phyloP scores from a whole-genome alignment of 2,113 vertebrate species.

The Podarcis cretensis region DNA sequence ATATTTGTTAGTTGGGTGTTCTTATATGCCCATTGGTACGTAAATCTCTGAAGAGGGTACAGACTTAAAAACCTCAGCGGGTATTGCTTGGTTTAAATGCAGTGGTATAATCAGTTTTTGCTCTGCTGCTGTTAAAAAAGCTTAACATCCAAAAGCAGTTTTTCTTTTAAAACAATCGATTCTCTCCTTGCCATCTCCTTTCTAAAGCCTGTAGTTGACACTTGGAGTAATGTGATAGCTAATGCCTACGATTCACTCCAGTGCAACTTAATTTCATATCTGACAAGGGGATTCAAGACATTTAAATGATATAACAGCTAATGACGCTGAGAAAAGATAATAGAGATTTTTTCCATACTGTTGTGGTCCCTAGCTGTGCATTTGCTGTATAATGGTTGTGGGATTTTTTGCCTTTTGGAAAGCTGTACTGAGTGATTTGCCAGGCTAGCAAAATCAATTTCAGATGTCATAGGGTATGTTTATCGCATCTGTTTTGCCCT shows the following conservation, averaged over 20 bases:
- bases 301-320: slow-evolving; percentile 2
- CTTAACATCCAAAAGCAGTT: background rate
- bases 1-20: too few species aligned
- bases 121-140: background rate
- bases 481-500: background rate
- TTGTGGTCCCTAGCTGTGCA: background rate
- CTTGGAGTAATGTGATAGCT: slow-evolving; percentile 15
- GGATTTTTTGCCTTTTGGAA: background rate
- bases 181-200: background rate
- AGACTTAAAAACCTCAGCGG: background rate
- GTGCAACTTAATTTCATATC: slow-evolving; percentile 26
- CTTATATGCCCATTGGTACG: background rate
- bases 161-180: background rate
- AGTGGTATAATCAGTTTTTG: slow-evolving; percentile 35
- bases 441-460: slow-evolving; percentile 14
- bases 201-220: slow-evolving; percentile 1
- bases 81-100: slow-evolving; percentile 1
- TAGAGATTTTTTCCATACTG: background rate
- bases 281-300: background rate
- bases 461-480: background rate
- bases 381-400: background rate
- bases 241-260: slow-evolving; percentile 14
- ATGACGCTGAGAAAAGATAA: background rate
- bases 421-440: background rate
- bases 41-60: background rate